Evolutionary conservation across 2,113 vertebrate genomes (phyloP).

Genomic region (Nycticebus coucang): DNA sequence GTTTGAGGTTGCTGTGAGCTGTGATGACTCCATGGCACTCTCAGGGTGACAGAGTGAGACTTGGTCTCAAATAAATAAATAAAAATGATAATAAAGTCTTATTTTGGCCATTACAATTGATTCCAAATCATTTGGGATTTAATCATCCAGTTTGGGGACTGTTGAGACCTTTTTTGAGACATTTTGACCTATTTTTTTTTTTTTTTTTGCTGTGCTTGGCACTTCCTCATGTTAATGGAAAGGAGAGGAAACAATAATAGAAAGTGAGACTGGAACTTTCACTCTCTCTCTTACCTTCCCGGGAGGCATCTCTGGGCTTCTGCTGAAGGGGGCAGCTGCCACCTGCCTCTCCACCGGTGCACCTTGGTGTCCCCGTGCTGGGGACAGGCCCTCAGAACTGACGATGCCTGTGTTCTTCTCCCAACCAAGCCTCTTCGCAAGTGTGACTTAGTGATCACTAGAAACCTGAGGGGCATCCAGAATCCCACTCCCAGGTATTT

Average conservation of each 20-base stretch:
- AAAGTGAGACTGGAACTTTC: neutral
- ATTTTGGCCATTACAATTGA: neutral
- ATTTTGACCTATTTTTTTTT: neutral
- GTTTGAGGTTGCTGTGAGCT: no score
- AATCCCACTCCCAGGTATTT: neutral
- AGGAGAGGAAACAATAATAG: no score
- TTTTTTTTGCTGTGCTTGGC: neutral
- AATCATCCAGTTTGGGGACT: neutral
- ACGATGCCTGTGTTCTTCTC: neutral
- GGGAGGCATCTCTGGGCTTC: no score
- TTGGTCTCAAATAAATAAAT: no score
- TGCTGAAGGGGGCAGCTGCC: no score
- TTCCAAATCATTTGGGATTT: neutral
- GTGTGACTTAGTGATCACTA: neutral
- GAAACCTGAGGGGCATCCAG: neutral
- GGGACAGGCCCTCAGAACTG: neutral
- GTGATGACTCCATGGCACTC: no score
- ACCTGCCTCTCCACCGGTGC: rapidly evolving
- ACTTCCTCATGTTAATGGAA: neutral
- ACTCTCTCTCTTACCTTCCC: neutral
- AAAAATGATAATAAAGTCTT: no score
- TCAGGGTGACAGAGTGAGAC: no score
- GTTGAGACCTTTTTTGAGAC: neutral
- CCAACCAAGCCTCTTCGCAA: no score
- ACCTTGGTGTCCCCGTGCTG: no score